These are phyloP conservation scores for Drosophila yakuba DNA, from an alignment of 1,140 invertebrate species.

Conservation along the genomic window DNA sequence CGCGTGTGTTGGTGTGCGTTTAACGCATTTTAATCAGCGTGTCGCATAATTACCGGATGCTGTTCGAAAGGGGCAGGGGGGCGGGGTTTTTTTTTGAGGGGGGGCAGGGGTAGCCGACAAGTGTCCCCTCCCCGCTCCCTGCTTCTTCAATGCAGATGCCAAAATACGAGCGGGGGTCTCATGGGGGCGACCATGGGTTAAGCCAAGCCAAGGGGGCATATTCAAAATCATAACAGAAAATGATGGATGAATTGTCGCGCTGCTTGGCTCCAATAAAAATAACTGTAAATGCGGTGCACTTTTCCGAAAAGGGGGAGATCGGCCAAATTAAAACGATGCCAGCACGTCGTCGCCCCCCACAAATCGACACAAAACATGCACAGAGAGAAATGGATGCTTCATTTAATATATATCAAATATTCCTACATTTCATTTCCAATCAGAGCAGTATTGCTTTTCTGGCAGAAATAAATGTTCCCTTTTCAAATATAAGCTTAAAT, in stretches of 20 bases:
- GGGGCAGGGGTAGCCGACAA: constrained; percentile 12
- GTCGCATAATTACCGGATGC: constrained; percentile 83
- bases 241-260: constrained; percentile 83
- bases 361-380: constrained; percentile 29
- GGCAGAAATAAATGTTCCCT: too few relatives aligned
- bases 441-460: too few relatives aligned
- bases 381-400: neutral
- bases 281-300: constrained; percentile 74
- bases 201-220: constrained; percentile 25
- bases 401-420: neutral
- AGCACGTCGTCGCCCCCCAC: constrained; percentile 37
- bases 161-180: constrained; percentile 15
- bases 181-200: constrained; percentile 8
- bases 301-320: constrained; percentile 66
- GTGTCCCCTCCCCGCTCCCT: constrained; percentile 6
- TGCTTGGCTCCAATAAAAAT: constrained; percentile 83
- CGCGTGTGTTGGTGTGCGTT: constrained; percentile 43
- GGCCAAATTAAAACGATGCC: constrained; percentile 79
- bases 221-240: constrained; percentile 81
- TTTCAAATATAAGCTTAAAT: too few relatives aligned
- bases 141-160: constrained; percentile 31
- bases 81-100: neutral
- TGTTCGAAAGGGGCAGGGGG: constrained; percentile 52
- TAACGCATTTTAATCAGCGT: constrained; percentile 82
- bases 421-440: too few relatives aligned